Evolutionary conservation across 1,140 invertebrate genomes (phyloP).

Genomic region (Drosophila subobscura): DNA sequence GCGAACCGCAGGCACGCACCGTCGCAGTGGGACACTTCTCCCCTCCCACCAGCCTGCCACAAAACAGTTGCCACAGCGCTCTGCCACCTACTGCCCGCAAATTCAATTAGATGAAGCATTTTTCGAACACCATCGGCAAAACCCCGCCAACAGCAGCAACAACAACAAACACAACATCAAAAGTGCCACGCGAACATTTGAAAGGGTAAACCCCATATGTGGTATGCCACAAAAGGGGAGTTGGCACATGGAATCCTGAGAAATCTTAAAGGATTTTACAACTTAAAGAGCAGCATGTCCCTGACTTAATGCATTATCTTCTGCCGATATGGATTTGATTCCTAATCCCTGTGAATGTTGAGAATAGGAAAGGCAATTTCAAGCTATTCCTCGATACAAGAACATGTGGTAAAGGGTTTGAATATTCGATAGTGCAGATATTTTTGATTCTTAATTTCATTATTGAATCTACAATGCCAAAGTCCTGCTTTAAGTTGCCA

Average conservation of each 20-base stretch:
- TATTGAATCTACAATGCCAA: neutral
- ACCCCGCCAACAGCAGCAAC: slow-evolving; percentile 4
- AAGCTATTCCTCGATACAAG: too few relatives aligned
- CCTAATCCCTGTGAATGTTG: too few relatives aligned
- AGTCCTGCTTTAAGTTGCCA: slow-evolving; percentile 4
- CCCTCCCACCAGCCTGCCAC: neutral
- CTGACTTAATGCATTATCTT: too few relatives aligned
- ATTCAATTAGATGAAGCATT: slow-evolving; percentile 44
- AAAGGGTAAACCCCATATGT: slow-evolving; percentile 13
- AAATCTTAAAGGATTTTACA: slow-evolving; percentile 1
- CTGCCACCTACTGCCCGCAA: slow-evolving; percentile 15
- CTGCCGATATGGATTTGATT: too few relatives aligned
- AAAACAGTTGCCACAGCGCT: too few relatives aligned
- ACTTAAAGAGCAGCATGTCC: neutral
- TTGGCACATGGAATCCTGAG: neutral
- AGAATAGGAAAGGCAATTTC: too few relatives aligned
- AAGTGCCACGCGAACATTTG: slow-evolving; percentile 20
- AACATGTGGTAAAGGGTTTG: too few relatives aligned
- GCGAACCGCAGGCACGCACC: slow-evolving; percentile 62
- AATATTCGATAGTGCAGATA: too few relatives aligned
- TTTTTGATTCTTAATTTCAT: neutral
- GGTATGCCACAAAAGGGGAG: neutral
- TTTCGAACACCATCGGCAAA: slow-evolving; percentile 24
- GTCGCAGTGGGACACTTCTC: slow-evolving; percentile 1
- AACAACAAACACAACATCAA: neutral